Evolutionary conservation across 1,140 invertebrate genomes (phyloP).

Genomic region (Drosophila cardini): DNA sequence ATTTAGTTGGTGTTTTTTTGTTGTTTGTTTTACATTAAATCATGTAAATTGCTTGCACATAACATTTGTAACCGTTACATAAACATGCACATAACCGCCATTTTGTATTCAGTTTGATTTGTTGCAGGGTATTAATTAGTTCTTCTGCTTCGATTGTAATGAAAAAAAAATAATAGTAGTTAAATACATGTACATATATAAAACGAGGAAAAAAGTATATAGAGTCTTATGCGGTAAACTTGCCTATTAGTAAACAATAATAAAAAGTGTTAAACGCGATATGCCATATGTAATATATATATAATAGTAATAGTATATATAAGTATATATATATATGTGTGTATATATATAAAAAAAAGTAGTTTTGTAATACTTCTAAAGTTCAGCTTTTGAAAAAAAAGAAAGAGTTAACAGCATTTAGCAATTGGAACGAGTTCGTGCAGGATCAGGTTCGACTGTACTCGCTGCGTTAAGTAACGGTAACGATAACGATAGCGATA

Average conservation of each 20-base stretch:
- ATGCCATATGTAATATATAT: slow-evolving; percentile 48
- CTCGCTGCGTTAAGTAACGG: not conserved
- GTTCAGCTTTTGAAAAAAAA: slow-evolving; percentile 70
- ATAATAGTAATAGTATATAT: slow-evolving; percentile 1
- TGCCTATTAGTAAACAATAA: slow-evolving; percentile 80
- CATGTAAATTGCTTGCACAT: slow-evolving; percentile 55
- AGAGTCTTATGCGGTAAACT: slow-evolving; percentile 62
- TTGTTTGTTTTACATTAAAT: slow-evolving; percentile 20
- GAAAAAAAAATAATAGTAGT: slow-evolving; percentile 3
- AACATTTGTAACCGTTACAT: slow-evolving; percentile 33
- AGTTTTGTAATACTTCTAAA: slow-evolving; percentile 72
- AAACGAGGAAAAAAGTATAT: slow-evolving; percentile 38
- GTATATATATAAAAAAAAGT: slow-evolving; percentile 38
- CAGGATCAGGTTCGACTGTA: not conserved
- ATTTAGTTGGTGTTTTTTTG: slow-evolving; percentile 62
- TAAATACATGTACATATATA: slow-evolving; percentile 24
- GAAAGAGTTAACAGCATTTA: slow-evolving; percentile 3
- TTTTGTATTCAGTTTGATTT: not conserved
- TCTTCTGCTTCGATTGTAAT: no score
- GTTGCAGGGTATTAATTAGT: not conserved
- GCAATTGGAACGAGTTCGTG: slow-evolving; percentile 25
- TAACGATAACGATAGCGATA: not conserved
- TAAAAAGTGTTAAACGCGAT: slow-evolving; percentile 76
- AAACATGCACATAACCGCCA: slow-evolving; percentile 12
- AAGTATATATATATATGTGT: slow-evolving; percentile 11